Evolutionary conservation across 2,888 invertebrate genomes (phyloP).

Genomic region (Napeogenes inachia): DNA sequence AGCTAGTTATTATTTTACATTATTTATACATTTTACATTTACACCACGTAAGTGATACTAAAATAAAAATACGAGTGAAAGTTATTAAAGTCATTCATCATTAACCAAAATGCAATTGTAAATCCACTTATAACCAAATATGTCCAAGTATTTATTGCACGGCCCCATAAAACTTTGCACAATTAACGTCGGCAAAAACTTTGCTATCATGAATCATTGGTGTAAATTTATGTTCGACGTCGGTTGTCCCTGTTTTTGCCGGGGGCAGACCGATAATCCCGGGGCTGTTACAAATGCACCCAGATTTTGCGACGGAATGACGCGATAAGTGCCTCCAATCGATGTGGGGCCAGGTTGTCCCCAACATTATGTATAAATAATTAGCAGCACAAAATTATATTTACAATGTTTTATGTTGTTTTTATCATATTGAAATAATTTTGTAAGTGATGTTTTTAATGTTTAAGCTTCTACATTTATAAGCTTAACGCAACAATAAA

Average conservation of each 20-base stretch:
- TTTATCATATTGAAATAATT: no score
- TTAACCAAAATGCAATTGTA: neutral
- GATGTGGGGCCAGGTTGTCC: neutral
- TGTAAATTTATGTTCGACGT: slow-evolving; percentile 65
- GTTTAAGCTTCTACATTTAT: no score
- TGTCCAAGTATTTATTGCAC: neutral
- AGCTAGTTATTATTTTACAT: no score
- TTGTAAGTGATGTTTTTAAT: no score
- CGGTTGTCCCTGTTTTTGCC: slow-evolving; percentile 57
- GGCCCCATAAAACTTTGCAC: slow-evolving; percentile 43
- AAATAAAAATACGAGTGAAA: no score
- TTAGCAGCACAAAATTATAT: no score
- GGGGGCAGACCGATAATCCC: slow-evolving; percentile 58
- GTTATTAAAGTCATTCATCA: no score
- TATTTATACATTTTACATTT: no score
- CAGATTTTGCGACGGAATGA: slow-evolving; percentile 50
- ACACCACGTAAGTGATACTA: no score
- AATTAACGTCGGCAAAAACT: slow-evolving; percentile 70
- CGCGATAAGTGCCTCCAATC: slow-evolving; percentile 32
- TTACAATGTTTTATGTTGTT: no score
- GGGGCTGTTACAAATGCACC: slow-evolving; percentile 58
- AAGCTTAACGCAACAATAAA: no score
- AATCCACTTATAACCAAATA: slow-evolving; percentile 1
- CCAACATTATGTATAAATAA: no score
- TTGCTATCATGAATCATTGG: slow-evolving; percentile 74